Conservation (phyloP, 2,888 invertebrate species). For the Cephus runcator region DNA sequence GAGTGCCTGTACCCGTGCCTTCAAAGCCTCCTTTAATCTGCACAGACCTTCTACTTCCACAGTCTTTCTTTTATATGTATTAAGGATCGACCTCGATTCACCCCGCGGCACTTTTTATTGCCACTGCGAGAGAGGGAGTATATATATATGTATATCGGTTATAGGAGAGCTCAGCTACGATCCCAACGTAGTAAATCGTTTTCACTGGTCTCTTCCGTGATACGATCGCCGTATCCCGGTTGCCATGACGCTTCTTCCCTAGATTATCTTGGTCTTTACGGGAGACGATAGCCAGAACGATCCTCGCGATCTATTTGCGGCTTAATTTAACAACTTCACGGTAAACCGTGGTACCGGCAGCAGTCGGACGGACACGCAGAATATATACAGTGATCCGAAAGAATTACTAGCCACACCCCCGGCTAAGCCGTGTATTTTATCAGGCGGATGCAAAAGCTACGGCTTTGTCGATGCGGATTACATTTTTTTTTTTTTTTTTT, state of each 20-base stretch:
- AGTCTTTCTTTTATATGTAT: background rate
- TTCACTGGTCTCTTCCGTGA: slow-evolving; percentile 6
- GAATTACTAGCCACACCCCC: background rate
- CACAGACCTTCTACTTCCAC: background rate
- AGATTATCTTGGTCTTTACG: background rate
- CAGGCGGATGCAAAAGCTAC: background rate
- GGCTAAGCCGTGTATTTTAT: background rate
- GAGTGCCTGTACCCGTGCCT: background rate
- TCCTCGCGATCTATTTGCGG: background rate
- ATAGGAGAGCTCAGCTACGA: slow-evolving; percentile 6
- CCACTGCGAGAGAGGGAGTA: slow-evolving; percentile 8
- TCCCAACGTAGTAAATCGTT: slow-evolving; percentile 15
- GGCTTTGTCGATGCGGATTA: background rate
- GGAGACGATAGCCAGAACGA: background rate
- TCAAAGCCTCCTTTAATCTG: background rate
- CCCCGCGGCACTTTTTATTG: slow-evolving; percentile 23
- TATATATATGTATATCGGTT: background rate
- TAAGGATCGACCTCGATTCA: slow-evolving; percentile 25
- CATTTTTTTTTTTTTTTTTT: background rate
- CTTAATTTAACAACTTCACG: background rate
- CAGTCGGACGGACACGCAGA: background rate
- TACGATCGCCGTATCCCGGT: background rate
- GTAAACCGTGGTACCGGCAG: background rate
- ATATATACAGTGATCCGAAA: background rate
- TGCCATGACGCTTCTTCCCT: background rate